These are phyloP conservation scores for Colaptes auratus DNA, from an alignment of 2,113 vertebrate species.

Conservation along the genomic window DNA sequence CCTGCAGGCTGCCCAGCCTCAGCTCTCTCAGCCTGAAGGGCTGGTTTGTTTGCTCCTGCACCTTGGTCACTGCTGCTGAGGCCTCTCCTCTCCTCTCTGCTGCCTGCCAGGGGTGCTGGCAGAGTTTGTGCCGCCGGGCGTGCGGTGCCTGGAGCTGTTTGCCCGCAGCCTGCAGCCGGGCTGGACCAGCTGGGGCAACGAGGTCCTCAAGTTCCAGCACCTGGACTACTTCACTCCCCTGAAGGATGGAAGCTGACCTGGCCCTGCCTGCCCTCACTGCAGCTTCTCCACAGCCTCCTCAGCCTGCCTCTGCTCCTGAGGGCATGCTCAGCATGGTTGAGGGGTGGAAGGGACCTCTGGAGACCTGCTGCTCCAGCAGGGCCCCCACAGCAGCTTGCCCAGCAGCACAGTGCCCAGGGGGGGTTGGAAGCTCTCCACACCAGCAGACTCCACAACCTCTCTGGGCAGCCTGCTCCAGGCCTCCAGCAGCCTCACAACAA, in stretches of 20 bases:
- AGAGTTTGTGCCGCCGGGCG: slow-evolving; percentile 79
- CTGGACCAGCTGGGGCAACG: slow-evolving; percentile 98
- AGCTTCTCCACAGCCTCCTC: not conserved
- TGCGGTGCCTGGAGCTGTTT: slow-evolving; percentile 90
- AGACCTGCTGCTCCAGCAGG: no score
- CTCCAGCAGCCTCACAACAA: no score
- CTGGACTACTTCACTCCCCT: slow-evolving; percentile 79
- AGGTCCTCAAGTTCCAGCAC: slow-evolving; percentile 95
- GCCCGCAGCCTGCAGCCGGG: slow-evolving; percentile 91
- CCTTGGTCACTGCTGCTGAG: not conserved
- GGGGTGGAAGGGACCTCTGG: no score
- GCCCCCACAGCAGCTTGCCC: no score
- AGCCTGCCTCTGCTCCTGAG: not conserved
- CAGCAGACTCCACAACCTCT: no score
- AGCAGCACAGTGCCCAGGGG: no score
- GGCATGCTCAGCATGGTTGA: not conserved
- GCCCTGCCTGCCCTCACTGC: not conserved
- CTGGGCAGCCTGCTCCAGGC: no score
- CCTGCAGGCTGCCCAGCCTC: no score
- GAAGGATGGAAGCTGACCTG: slow-evolving; percentile 41
- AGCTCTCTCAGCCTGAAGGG: no score
- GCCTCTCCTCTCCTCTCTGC: not conserved
- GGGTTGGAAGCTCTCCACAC: no score
- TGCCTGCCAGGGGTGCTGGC: slow-evolving; percentile 82
- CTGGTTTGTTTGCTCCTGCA: slow-evolving; percentile 3